These are phyloP conservation scores for Epirrhoe alternata DNA, from an alignment of 2,888 invertebrate species.

Conservation along the genomic window DNA sequence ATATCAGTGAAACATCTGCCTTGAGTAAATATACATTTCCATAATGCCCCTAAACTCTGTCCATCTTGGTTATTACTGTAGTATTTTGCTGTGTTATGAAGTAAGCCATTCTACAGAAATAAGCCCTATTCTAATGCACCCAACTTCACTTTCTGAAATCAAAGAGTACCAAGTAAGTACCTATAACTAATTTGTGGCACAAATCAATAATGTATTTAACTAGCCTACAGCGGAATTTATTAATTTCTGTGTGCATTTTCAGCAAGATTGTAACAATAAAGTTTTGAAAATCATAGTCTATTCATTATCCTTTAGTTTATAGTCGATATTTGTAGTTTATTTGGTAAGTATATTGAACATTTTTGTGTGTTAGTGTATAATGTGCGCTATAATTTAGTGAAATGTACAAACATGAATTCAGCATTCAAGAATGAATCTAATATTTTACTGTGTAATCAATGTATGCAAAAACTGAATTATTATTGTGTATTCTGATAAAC, in stretches of 20 bases:
- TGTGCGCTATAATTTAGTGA: neutral
- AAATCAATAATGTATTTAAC: neutral
- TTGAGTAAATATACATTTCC: slow-evolving; percentile 21
- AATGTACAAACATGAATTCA: neutral
- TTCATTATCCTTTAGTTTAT: slow-evolving; percentile 39
- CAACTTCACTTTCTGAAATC: neutral
- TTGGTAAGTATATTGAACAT: slow-evolving; percentile 30
- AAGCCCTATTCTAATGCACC: neutral
- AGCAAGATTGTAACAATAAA: slow-evolving; percentile 43
- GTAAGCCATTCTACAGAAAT: neutral
- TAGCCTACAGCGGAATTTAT: slow-evolving; percentile 34
- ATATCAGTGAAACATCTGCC: slow-evolving; percentile 13
- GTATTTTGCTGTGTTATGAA: neutral
- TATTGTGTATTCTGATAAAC: neutral
- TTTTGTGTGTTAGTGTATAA: slow-evolving; percentile 5
- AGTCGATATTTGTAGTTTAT: slow-evolving; percentile 14
- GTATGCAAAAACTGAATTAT: neutral
- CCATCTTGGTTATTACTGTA: neutral
- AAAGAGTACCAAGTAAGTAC: neutral
- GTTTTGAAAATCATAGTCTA: slow-evolving; percentile 36
- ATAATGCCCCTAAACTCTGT: slow-evolving; percentile 19
- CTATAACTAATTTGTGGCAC: neutral
- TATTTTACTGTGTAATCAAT: neutral
- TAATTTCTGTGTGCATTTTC: slow-evolving; percentile 48
- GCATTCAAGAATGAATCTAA: neutral